These are phyloP conservation scores for Andrena bucephala DNA, from an alignment of 2,888 invertebrate genomes.

Conservation along the genomic window DNA sequence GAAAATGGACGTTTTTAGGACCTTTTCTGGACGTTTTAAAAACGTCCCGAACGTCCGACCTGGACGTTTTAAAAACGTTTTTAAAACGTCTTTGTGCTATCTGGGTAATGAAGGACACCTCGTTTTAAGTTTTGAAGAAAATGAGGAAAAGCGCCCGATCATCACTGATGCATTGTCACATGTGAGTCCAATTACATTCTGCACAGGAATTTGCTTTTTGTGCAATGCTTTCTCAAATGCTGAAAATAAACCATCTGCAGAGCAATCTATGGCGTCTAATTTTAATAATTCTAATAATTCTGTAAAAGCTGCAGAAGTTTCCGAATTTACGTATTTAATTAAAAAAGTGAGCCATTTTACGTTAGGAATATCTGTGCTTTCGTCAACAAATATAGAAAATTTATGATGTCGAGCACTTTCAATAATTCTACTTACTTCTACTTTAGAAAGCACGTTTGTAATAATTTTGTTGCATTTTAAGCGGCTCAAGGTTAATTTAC, in stretches of 20 bases:
- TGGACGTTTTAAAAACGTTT: too few relatives aligned
- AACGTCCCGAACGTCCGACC: too few relatives aligned
- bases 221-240: conserved; percentile 4
- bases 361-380: too few relatives aligned
- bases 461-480: conserved; percentile 2
- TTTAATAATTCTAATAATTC: neutral
- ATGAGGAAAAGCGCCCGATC: conserved; percentile 7
- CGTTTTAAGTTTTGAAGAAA: conserved; percentile 4
- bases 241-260: conserved; percentile 5
- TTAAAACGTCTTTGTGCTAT: too few relatives aligned
- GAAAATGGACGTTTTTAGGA: too few relatives aligned
- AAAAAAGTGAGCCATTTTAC: conserved; percentile 9
- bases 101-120: neutral
- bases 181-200: conserved; percentile 1
- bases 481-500: conserved; percentile 2
- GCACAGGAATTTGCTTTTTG: conserved; percentile 4
- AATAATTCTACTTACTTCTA: conserved; percentile 7
- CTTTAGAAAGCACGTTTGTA: conserved; percentile 12
- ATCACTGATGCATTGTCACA: conserved; percentile 10
- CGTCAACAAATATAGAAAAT: conserved; percentile 9
- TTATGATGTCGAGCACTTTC: conserved; percentile 9
- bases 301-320: conserved; percentile 2
- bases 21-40: too few relatives aligned
- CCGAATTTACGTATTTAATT: conserved; percentile 4
- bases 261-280: conserved; percentile 1